Percentiles rank a stretch among this genome's conserved stretches.
phyloP scores from a whole-genome alignment of 92 coral and sea anemone genomes.

The Palythoa caribaeorum region DNA sequence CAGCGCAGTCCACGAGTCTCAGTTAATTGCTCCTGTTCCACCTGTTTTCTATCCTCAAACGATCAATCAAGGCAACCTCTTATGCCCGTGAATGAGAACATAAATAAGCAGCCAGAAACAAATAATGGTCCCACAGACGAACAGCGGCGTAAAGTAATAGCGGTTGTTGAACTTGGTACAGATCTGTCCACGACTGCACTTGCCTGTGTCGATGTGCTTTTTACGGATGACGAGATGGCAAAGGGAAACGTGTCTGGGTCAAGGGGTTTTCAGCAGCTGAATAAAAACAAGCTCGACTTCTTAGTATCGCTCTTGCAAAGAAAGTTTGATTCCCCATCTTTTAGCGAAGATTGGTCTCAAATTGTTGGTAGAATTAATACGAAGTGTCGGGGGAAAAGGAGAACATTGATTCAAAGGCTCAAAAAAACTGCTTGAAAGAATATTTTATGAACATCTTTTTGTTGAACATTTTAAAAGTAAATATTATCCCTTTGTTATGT shows the following conservation, averaged over 20 bases:
- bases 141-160: not conserved
- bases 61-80: not conserved
- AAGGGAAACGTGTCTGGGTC: conserved; percentile 58
- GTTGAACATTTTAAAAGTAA: not conserved
- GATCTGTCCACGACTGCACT: not conserved
- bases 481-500: not conserved
- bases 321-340: conserved; percentile 53
- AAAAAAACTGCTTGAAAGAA: conserved; percentile 38
- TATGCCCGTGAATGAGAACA: not conserved
- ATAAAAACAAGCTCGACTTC: conserved; percentile 49
- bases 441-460: not conserved
- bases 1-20: conserved; percentile 2
- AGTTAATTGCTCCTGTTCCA: not conserved
- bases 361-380: conserved; percentile 48
- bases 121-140: not conserved
- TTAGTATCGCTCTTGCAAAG: conserved; percentile 41
- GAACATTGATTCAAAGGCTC: conserved; percentile 61
- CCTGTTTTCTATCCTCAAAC: not conserved
- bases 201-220: conserved; percentile 60
- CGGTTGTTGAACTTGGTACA: not conserved
- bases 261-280: conserved; percentile 61
- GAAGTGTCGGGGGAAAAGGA: conserved; percentile 66
- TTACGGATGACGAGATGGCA: conserved; percentile 64
- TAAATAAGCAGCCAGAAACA: not conserved
- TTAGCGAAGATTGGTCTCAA: conserved; percentile 59